Evolutionary conservation across 2,888 invertebrate species (phyloP), one percentile per base, ranked within the genome.

Genomic region (Polyommatus iphigenia): DNA sequence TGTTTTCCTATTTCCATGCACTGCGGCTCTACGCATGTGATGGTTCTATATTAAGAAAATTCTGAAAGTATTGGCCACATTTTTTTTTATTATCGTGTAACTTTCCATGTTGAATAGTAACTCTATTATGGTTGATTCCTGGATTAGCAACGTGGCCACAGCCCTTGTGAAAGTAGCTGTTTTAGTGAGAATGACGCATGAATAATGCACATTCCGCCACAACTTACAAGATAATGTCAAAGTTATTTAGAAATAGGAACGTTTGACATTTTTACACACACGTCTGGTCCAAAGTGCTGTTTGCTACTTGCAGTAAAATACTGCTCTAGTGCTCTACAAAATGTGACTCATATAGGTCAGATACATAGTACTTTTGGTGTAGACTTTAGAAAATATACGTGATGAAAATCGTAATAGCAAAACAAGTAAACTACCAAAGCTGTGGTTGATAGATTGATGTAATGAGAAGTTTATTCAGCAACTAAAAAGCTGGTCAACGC

Each of bases 161-260:
- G 15, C 15, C 29, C 67, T 67, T 32, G 67, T 32, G 67, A 32
- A 67, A 67, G 29, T 32, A 67, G 29, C 13, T 29, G 29, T 67
- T 13, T 67, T 6, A 67, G 67, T 72, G 4, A 13, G 50, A 73
- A 75, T 75, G 54, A 75, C 75, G 54, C 29, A 54, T 29, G 7
- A 32, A 54, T 75, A 46, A 29, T 75, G 46, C 54, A 75, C 75
- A 24, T 75, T 50, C 75, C 50, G 7, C 15, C 54, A 24, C 50
- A 7, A 50, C 18, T 54, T 24, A 24, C 50, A 24, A 75, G 75
- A 75, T 50, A 29, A 75, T 15, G 50, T 50, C 24, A 24, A 50
- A 75, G 50, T 29, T 3, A 75, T 24, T 75, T 75, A 6, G 50
- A 54, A 75, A 67, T 67, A 2, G 29, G 15, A 67, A 32, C 29